phyloP scores from a whole-genome alignment of 2,797 vertebrate species.

The Nannoperca australis region DNA sequence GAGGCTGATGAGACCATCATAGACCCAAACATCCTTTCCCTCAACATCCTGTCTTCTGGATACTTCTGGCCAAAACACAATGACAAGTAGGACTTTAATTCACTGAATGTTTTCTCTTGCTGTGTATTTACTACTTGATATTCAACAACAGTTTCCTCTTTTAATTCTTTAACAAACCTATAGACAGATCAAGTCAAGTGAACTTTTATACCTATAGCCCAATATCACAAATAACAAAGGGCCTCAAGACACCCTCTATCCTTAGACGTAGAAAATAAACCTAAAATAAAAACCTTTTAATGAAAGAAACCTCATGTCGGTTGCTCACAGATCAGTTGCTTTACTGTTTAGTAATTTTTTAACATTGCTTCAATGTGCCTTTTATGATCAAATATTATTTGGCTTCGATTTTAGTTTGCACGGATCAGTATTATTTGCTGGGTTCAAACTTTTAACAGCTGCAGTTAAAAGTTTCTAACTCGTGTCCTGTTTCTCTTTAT shows the following conservation, averaged over 20 bases:
- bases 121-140: background rate
- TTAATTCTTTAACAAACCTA: background rate
- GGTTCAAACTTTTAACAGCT: slow-evolving; percentile 58
- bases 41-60: slow-evolving; percentile 95
- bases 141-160: background rate
- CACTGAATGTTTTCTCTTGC: background rate
- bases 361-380: slow-evolving; percentile 18
- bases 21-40: slow-evolving; percentile 97
- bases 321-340: background rate
- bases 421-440: slow-evolving; percentile 72
- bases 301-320: too few species aligned
- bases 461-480: slow-evolving; percentile 67
- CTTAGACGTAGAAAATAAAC: too few species aligned
- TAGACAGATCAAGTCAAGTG: background rate
- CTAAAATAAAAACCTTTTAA: too few species aligned
- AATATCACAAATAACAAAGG: too few species aligned
- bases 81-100: slow-evolving; percentile 88
- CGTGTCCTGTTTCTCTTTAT: slow-evolving; percentile 79
- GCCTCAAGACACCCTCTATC: too few species aligned
- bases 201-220: too few species aligned
- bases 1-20: slow-evolving; percentile 97
- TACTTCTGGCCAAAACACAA: slow-evolving; percentile 94
- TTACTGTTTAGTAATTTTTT: background rate
- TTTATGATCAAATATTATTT: slow-evolving; percentile 37
- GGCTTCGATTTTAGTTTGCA: slow-evolving; percentile 84